phyloP scores from a whole-genome alignment of 2,113 vertebrate species.

The Piprites chloris region DNA sequence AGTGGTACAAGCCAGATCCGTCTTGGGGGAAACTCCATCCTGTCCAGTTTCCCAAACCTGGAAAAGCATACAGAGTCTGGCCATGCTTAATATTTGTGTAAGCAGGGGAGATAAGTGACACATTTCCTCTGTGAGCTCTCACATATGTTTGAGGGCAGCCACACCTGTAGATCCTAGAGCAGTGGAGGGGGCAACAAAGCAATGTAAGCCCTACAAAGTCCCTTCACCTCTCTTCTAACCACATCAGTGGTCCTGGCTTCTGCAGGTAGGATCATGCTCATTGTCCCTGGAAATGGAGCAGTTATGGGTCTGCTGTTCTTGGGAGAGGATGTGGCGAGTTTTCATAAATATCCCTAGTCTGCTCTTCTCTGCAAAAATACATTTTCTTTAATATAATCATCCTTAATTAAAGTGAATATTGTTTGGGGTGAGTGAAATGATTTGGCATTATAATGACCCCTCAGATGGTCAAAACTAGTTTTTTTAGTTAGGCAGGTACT shows the following conservation, averaged over 20 bases:
- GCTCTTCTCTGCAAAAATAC: not conserved
- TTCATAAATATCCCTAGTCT: not conserved
- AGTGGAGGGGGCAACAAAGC: not conserved
- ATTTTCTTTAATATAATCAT: not conserved
- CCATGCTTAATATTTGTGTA: not conserved
- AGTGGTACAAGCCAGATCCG: not conserved
- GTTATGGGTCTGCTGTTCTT: not conserved
- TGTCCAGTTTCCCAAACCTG: not conserved
- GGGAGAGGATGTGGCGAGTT: not conserved
- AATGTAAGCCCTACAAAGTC: not conserved
- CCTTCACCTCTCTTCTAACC: not conserved
- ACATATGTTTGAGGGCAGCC: rapidly evolving
- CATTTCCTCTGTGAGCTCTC: not conserved
- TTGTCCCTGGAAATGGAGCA: not conserved
- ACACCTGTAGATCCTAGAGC: not conserved
- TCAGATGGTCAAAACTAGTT: not conserved
- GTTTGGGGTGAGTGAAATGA: not conserved
- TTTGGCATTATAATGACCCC: not conserved
- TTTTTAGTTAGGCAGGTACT: not conserved
- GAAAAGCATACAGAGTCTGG: not conserved
- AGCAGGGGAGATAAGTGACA: not conserved
- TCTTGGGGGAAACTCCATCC: not conserved
- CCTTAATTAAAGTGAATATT: not conserved
- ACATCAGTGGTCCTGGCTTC: not conserved
- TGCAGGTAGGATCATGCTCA: not conserved